Base-by-base conservation (phyloP, 2,113 vertebrate genomes). In the Raja brachyura region DNA sequence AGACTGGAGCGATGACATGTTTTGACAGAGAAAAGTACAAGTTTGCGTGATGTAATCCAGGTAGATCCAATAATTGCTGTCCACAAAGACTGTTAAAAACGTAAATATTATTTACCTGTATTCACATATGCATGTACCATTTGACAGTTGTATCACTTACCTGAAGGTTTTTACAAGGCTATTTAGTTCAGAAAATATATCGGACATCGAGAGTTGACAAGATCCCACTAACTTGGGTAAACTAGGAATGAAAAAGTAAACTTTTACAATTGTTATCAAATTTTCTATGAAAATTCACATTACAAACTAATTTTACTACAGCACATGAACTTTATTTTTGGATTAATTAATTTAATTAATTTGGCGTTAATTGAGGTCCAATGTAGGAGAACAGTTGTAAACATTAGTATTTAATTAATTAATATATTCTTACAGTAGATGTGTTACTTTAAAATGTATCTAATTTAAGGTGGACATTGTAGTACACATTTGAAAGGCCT, bases 131-230 rank as follows among this genome's bases (percentile, higher is more conserved):
- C 70, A 73, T 73, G 18, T 73, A 73, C 18, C 14, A 73, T 73
- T 73, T 18, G 4, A 73, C 5, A 31, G 28, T 14, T 54, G 93
- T 93, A 94, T 18, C 18, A 96, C 96, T 96, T 93, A 99, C 98
- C 95, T 97, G 96, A 99, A 99, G 18, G 99, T 99, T 95, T 95
- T 97, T 93, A 99, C 96, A 93, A 99, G 96, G 93, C 95, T 96
- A 96, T 98, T 98, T 92, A 99, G 95, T 94, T 98, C 96, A 6
- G 95, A 95, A 56, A 96, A 96, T 95, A 98, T 93, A 93, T 98
- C 97, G 93, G 94, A 96, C 94, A 98, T 95, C 93, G 96, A 94
- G 94, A 99, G 96, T 93, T 95, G 94, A 95, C 99, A 97, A 54
- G 97, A 96, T 9, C 97, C 97, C 88, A 98, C 94, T 94, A 99